Conservation (phyloP, 2,797 vertebrate species). For the Cheirogaleus major region DNA sequence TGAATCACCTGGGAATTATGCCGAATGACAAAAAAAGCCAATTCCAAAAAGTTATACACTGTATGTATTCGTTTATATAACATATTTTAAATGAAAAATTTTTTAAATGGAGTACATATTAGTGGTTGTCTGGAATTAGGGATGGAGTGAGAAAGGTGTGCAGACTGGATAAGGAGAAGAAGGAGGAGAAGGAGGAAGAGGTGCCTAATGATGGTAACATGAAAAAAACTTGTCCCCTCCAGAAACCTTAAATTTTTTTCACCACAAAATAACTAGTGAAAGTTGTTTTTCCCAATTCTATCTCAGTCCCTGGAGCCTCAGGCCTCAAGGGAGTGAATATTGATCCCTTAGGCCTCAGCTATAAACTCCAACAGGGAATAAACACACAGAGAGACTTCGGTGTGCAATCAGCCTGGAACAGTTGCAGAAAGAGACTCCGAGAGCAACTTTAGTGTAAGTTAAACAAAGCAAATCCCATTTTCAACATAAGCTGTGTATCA, state of each 20-base stretch:
- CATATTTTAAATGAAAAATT: too few species aligned
- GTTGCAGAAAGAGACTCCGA: background rate
- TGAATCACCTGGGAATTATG: too few species aligned
- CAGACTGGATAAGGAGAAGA: too few species aligned
- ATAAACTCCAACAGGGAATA: background rate
- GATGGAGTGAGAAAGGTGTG: too few species aligned
- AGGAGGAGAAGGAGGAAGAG: too few species aligned
- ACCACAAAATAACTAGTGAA: background rate
- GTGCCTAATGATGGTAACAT: background rate
- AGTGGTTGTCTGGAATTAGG: too few species aligned
- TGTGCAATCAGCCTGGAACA: background rate
- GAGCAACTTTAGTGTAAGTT: background rate
- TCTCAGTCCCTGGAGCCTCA: background rate
- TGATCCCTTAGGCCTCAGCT: background rate
- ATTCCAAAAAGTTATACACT: too few species aligned
- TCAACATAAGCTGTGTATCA: background rate
- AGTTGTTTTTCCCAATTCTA: background rate
- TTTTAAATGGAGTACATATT: too few species aligned
- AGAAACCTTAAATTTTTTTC: background rate
- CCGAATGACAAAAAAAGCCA: too few species aligned
- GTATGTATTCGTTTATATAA: too few species aligned
- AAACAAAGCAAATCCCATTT: background rate
- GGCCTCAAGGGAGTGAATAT: background rate
- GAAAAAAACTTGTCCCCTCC: background rate
- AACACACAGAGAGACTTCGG: background rate